Conservation (phyloP, 2,888 invertebrate genomes). For the Amblyteles armatorius region DNA sequence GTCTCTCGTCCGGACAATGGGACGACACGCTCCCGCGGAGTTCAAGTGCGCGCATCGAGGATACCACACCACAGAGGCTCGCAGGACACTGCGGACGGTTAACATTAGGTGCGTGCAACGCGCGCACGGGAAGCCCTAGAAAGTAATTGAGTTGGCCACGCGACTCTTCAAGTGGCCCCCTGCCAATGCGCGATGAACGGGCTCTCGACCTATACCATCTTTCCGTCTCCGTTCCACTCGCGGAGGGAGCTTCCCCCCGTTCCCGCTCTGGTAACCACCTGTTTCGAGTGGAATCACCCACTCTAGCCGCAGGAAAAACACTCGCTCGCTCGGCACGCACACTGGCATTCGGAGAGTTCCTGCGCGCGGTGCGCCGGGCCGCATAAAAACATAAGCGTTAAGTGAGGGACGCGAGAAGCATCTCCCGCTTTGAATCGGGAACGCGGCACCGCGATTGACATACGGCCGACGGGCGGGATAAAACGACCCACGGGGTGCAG, state of each 20-base stretch:
- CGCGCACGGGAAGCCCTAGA: constrained; percentile 79
- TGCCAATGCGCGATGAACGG: constrained; percentile 72
- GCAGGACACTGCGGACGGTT: constrained; percentile 64
- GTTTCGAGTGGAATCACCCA: constrained; percentile 78
- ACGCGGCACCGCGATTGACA: constrained; percentile 75
- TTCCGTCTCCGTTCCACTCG: constrained; percentile 72
- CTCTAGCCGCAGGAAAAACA: constrained; percentile 68
- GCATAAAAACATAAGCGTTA: constrained; percentile 63
- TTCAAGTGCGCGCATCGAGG: constrained; percentile 55
- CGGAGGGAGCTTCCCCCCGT: constrained; percentile 36
- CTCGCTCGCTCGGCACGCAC: constrained; percentile 52
- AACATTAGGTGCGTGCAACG: constrained; percentile 73
- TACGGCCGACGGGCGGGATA: constrained; percentile 79
- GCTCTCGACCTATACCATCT: constrained; percentile 46
- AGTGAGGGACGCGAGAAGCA: constrained; percentile 59
- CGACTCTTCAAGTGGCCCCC: constrained; percentile 83
- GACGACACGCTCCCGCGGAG: constrained; percentile 70
- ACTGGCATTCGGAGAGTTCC: constrained; percentile 23
- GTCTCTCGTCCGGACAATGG: constrained; percentile 66
- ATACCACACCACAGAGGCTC: constrained; percentile 29
- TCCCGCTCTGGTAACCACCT: constrained; percentile 81
- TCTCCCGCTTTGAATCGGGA: constrained; percentile 71
- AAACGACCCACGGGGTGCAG: constrained; percentile 46
- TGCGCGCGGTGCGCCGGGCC: constrained; percentile 23
- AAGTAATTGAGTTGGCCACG: constrained; percentile 84